Percentiles rank a stretch among this genome's conserved stretches.
Evolutionary conservation across 2,797 vertebrate species (phyloP).

Genomic region (Parauchenoglanis punctatus): DNA sequence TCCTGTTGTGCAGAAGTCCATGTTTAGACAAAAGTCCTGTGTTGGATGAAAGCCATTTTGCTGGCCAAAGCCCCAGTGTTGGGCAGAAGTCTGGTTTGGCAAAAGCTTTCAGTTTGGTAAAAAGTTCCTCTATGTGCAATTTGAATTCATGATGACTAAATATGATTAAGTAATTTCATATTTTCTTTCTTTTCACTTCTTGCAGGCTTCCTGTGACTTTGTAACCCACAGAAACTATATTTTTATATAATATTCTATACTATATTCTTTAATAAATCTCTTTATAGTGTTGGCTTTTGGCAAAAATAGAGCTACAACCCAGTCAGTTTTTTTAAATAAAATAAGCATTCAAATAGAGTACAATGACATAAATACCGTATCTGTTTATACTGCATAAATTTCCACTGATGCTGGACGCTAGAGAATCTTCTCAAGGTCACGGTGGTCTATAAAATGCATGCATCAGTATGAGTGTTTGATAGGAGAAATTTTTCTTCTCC

Average conservation of each 20-base stretch:
- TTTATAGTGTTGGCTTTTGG: background rate
- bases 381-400: background rate
- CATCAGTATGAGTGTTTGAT: background rate
- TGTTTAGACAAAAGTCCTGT: background rate
- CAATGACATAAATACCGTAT: background rate
- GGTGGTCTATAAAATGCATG: constrained; percentile 2
- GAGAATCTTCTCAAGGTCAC: background rate
- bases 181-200: background rate
- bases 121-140: background rate
- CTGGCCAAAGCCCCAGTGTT: background rate
- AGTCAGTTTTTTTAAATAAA: constrained; percentile 3
- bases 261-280: too few relatives aligned
- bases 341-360: background rate
- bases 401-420: background rate
- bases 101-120: background rate
- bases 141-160: background rate
- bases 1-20: background rate
- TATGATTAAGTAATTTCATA: too few relatives aligned
- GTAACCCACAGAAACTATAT: background rate
- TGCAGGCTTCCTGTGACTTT: background rate
- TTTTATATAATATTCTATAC: background rate
- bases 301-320: background rate
- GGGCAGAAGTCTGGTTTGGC: background rate
- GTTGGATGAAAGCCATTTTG: background rate
- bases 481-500: background rate